Percentiles rank a stretch among this genome's conserved stretches.
These are phyloP conservation scores for Anas capensis DNA, from an alignment of 2,797 vertebrate species.

Conservation along the genomic window DNA sequence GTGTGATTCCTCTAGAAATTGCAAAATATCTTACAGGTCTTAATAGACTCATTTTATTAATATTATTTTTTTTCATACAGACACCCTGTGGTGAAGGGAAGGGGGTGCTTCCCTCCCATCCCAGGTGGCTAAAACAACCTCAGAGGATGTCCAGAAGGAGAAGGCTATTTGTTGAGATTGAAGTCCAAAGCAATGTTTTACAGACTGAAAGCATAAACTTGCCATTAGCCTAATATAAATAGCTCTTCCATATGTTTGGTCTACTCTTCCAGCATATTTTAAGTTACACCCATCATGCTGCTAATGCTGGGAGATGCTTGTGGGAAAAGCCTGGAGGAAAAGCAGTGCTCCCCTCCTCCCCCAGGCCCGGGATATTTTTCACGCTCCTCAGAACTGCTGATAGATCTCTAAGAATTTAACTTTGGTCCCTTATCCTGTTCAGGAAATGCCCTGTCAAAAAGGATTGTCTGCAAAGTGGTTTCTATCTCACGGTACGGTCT, in stretches of 20 bases:
- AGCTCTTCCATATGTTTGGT: slow-evolving; percentile 9
- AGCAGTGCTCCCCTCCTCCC: neutral
- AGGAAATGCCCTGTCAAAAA: slow-evolving; percentile 21
- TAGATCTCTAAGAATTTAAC: neutral
- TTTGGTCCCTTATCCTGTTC: neutral
- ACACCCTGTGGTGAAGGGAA: neutral
- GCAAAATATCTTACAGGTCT: neutral
- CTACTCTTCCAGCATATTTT: neutral
- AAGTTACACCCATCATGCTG: neutral
- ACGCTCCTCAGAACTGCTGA: neutral
- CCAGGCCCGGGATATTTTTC: neutral
- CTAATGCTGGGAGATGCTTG: neutral
- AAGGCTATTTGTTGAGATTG: neutral
- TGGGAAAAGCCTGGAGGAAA: neutral
- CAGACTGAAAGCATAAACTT: slow-evolving; percentile 4
- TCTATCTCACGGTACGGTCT: neutral
- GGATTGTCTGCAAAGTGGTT: neutral
- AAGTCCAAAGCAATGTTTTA: neutral
- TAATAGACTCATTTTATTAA: neutral
- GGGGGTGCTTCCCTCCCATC: neutral
- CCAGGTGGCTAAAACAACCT: neutral
- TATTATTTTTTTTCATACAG: neutral
- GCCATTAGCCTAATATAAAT: neutral
- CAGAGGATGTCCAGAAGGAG: neutral
- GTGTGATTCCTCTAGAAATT: neutral